Conservation (phyloP, 2,113 vertebrate genomes). For the Mus spicilegus region DNA sequence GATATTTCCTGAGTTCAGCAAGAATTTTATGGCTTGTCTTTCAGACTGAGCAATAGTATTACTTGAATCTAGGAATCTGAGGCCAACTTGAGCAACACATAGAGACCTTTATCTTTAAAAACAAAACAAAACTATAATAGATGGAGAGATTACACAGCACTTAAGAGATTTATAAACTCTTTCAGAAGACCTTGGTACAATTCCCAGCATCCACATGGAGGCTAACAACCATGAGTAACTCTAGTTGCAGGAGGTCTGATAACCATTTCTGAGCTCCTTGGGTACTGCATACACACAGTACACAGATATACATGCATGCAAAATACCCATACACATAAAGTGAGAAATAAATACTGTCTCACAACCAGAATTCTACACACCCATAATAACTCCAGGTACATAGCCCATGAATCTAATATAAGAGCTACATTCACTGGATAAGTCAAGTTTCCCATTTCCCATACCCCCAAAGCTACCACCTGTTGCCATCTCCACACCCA, state of each 20-base stretch:
- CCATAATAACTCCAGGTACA: neutral
- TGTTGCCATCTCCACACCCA: neutral
- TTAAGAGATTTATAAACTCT: neutral
- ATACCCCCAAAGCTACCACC: neutral
- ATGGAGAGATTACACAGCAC: neutral
- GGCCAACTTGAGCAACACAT: neutral
- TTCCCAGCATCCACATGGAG: no score
- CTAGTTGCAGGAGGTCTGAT: no score
- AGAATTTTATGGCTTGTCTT: constrained; percentile 17
- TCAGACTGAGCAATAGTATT: neutral
- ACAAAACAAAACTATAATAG: neutral
- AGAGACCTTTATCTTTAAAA: neutral
- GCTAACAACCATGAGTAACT: no score
- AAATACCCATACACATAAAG: neutral
- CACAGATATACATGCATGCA: neutral
- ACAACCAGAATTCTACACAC: neutral
- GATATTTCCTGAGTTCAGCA: neutral
- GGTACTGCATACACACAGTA: no score
- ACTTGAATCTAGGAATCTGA: neutral
- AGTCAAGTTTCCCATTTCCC: neutral
- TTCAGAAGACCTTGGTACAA: neutral
- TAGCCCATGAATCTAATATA: neutral
- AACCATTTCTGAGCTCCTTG: no score
- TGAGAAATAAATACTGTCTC: neutral
- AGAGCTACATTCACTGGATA: neutral